Percentiles rank a stretch among this genome's conserved stretches.
Conservation (phyloP, 2,797 vertebrate genomes). For the Sciurus vulgaris region DNA sequence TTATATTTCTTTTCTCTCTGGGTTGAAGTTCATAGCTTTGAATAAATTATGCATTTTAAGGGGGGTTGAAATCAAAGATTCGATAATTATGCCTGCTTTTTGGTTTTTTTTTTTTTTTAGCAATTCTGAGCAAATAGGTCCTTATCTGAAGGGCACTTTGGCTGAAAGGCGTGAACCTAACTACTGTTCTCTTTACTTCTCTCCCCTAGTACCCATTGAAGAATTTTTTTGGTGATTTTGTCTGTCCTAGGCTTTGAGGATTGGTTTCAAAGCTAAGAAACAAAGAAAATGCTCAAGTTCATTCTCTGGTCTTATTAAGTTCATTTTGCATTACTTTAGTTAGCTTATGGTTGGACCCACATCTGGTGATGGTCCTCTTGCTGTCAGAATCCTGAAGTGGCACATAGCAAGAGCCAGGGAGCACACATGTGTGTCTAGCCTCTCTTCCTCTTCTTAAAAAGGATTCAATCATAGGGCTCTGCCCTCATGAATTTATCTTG, state of each 20-base stretch:
- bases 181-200: neutral
- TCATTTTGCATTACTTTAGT: neutral
- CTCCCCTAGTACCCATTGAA: neutral
- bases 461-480: neutral
- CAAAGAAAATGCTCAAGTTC: neutral
- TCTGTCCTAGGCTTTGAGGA: neutral
- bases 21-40: neutral
- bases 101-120: neutral
- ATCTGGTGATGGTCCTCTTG: too few relatives aligned
- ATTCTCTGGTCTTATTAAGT: neutral
- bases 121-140: neutral
- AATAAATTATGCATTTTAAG: neutral
- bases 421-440: neutral
- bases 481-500: neutral
- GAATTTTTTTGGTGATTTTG: neutral
- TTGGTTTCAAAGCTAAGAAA: neutral
- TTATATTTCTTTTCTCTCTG: conserved; percentile 13
- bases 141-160: neutral
- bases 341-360: too few relatives aligned
- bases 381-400: neutral
- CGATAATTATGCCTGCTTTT: too few relatives aligned
- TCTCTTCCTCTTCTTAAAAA: neutral
- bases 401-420: neutral
- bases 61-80: too few relatives aligned
- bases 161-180: neutral